Evolutionary conservation across 1,140 invertebrate species (phyloP).

Genomic region (Ceratoteleas bidentatus): DNA sequence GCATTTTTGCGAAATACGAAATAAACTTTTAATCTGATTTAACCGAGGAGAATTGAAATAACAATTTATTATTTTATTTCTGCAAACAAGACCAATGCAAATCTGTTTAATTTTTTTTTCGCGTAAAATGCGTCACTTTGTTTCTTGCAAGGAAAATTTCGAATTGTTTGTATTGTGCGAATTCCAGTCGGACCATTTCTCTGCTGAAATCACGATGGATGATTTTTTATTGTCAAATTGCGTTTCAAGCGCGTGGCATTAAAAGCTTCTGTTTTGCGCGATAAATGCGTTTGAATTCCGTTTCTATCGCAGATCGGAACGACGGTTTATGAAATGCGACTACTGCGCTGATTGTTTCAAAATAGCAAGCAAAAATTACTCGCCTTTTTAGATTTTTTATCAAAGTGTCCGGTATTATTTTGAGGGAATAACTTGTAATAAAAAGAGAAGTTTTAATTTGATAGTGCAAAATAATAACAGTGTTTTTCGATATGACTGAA

Average conservation of each 20-base stretch:
- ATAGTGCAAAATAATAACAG: slow-evolving; percentile 4
- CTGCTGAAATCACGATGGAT: neutral
- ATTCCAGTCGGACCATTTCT: slow-evolving; percentile 2
- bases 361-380: slow-evolving; percentile 16
- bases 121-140: no score
- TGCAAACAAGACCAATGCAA: no score
- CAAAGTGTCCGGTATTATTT: neutral
- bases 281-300: slow-evolving; percentile 18
- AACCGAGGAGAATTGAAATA: no score
- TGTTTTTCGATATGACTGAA: no score
- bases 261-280: slow-evolving; percentile 13
- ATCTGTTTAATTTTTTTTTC: no score
- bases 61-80: no score
- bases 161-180: slow-evolving; percentile 5
- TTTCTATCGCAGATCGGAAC: slow-evolving; percentile 9
- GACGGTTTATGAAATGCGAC: slow-evolving; percentile 13
- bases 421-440: neutral
- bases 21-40: no score
- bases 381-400: slow-evolving; percentile 4
- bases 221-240: slow-evolving; percentile 10
- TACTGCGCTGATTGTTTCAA: slow-evolving; percentile 16
- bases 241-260: neutral
- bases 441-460: slow-evolving; percentile 9
- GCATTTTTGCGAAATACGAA: no score
- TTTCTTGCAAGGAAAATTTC: no score